Evolutionary conservation across 2,113 vertebrate species (phyloP), one percentile per base, ranked within the genome.

Genomic region (Oncorhynchus keta): DNA sequence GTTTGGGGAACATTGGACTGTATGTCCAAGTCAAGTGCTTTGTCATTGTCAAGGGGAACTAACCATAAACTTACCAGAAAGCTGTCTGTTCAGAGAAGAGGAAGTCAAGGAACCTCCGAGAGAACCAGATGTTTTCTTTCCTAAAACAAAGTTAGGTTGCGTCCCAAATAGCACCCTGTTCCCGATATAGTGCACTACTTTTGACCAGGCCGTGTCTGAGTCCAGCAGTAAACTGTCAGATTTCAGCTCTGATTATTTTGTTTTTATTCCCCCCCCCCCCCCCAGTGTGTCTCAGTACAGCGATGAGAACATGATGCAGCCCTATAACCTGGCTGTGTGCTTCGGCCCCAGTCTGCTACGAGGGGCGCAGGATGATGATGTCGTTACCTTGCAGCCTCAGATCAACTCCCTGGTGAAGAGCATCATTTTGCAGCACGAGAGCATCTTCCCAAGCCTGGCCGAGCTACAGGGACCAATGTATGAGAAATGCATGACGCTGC

Each of bases 241-340:
- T 55, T 55, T 16, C 4, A 55, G 49, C 49, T 55, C 12, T 55
- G 16, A 45, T 45, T 45, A 55, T 18, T 55, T 45, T 1, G 32
- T 35, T 35, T 35, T 39, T 30, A 24, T 51, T 1, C n/a, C n/a
- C 24, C 24, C 74, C 67, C 5, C 30, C 6, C 26, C 71, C 67
- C 70, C 6, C 79, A 96, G 95, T 75, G 87, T 96, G 78, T 92
- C 95, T 45, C 94, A 96, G 88, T 95, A 96, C 89, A 96, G 95
- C 1, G 95, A 96, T 0, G 95, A 96, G 91, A 96, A 96, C 91
- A 96, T 97, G 95, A 96, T 96, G 95, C 94, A 95, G 74, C 93
- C 95, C 6, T 95, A 96, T 86, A 96, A 96, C 82, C 78, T 97
- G 89, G 96, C 95, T 0, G 96, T 97, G 81, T 97, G 96, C 86